Conservation (phyloP, 2,797 vertebrate species). For the Margarornis squamiger region DNA sequence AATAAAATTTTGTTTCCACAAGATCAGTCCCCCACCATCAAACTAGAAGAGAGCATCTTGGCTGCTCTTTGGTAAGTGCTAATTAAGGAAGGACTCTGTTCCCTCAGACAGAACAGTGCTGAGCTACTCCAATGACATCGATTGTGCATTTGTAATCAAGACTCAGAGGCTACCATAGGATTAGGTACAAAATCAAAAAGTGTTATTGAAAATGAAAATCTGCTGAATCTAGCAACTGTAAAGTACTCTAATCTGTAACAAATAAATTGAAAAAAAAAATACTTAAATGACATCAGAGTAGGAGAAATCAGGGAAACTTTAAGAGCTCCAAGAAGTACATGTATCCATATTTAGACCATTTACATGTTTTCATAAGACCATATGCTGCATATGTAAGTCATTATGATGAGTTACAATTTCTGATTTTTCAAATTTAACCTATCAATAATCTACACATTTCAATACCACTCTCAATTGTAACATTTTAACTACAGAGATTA, state of each 20-base stretch:
- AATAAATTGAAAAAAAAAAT: not conserved
- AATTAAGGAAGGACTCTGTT: slow-evolving; percentile 21
- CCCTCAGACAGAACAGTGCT: not conserved
- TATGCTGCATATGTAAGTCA: not conserved
- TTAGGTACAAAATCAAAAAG: slow-evolving; percentile 21
- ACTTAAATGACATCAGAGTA: not conserved
- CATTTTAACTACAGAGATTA: not conserved
- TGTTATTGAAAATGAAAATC: not conserved
- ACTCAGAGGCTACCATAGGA: slow-evolving; percentile 14
- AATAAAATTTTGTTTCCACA: not conserved
- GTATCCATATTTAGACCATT: not conserved
- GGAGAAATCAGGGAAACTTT: not conserved
- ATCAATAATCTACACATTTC: not conserved
- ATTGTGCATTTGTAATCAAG: slow-evolving; percentile 30
- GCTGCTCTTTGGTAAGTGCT: not conserved
- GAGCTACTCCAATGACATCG: not conserved
- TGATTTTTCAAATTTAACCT: not conserved
- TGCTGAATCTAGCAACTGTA: not conserved
- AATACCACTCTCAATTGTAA: not conserved
- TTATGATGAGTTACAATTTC: not conserved
- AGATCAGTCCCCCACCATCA: not conserved
- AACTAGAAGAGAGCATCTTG: not conserved
- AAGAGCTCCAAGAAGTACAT: not conserved
- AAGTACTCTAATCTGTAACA: not conserved
- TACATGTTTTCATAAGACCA: not conserved